A percentile compares a stretch with the other conserved stretches of the same genome.
These are phyloP conservation scores for Euura saliciscinereae DNA, from an alignment of 1,140 invertebrate genomes.

Conservation along the genomic window DNA sequence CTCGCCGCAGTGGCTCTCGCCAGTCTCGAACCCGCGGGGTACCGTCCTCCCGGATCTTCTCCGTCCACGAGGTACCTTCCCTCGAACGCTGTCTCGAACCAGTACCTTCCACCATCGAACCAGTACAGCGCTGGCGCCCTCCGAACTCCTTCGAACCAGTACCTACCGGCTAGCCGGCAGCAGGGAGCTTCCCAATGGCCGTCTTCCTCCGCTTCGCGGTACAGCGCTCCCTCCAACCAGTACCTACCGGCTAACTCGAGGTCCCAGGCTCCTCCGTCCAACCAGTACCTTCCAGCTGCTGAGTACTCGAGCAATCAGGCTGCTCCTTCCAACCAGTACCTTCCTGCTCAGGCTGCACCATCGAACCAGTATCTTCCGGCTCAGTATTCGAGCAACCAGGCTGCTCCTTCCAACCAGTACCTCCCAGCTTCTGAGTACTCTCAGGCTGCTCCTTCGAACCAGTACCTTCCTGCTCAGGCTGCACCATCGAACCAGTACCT, in stretches of 20 bases:
- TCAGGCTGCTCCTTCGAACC: not conserved
- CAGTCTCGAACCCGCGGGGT: conserved; percentile 42
- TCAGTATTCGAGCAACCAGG: not conserved
- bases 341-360: conserved; percentile 17
- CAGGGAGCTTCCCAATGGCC: not conserved
- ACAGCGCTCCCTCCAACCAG: conserved; percentile 18
- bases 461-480: not conserved
- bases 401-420: not conserved
- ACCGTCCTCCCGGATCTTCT: conserved; percentile 30
- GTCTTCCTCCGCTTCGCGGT: not conserved
- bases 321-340: conserved; percentile 24
- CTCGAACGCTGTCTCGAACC: not conserved
- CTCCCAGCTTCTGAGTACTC: not conserved
- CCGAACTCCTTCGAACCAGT: conserved; percentile 11
- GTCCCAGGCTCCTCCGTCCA: not conserved
- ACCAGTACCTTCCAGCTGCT: conserved; percentile 22
- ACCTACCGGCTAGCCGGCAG: conserved; percentile 19
- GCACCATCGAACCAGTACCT: conserved; percentile 9
- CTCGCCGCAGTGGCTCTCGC: conserved; percentile 24
- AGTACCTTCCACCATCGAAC: conserved; percentile 17
- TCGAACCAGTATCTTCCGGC: conserved; percentile 22
- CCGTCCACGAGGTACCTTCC: conserved; percentile 23
- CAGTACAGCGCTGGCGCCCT: conserved; percentile 19
- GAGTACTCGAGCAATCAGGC: not conserved
- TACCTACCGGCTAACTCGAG: conserved; percentile 32